Evolutionary conservation across 30 jellyfish, hydroid and myxozoan genomes (phyloP).

Genomic region (Haliclystus octoradiatus): DNA sequence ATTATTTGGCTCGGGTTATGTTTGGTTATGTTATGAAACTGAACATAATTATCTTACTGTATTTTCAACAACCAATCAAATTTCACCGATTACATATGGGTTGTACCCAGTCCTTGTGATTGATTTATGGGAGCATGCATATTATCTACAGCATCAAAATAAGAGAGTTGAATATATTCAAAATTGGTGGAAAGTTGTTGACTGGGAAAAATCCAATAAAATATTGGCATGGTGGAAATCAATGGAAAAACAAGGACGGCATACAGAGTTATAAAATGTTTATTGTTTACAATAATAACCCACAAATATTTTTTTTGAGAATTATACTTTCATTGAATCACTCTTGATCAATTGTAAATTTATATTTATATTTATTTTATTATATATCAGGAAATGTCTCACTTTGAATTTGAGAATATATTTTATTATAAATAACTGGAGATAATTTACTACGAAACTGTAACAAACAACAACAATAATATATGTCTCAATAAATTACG

Average conservation of each 20-base stretch:
- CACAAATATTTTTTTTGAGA: no score
- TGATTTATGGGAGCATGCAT: constrained; percentile 84
- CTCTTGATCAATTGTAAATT: no score
- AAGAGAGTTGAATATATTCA: constrained; percentile 20
- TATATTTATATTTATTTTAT: no score
- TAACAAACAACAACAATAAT: no score
- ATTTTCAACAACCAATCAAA: constrained; percentile 51
- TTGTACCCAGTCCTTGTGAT: constrained; percentile 50
- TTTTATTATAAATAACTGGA: no score
- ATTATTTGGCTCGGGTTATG: constrained; percentile 87
- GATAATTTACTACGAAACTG: no score
- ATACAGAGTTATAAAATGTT: no score
- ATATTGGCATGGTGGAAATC: constrained; percentile 51
- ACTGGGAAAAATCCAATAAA: constrained; percentile 45
- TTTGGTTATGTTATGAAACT: constrained; percentile 74
- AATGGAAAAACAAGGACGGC: constrained; percentile 7
- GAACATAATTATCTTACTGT: constrained; percentile 19
- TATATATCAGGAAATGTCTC: no score
- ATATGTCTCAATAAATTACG: no score
- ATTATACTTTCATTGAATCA: no score
- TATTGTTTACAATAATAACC: no score
- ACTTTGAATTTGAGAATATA: no score
- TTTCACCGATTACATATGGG: constrained; percentile 43
- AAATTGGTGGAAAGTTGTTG: constrained; percentile 69
- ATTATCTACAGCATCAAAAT: constrained; percentile 50